Evolutionary conservation across 2,113 vertebrate genomes (phyloP).

Genomic region (Catharus fuscescens): DNA sequence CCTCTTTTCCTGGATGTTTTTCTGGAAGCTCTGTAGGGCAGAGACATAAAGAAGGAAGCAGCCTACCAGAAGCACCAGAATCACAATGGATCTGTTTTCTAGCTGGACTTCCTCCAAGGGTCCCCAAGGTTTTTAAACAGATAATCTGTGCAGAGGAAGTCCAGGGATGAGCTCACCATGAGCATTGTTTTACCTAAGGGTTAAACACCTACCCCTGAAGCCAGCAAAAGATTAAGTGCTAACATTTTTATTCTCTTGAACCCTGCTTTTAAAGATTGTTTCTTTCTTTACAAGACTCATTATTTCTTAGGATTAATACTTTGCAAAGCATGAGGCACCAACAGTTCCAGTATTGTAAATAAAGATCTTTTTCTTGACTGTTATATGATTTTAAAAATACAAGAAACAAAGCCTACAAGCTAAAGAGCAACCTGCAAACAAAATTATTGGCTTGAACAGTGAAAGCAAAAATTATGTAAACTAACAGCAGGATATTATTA

Average conservation of each 20-base stretch:
- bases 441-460: not conserved
- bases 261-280: not conserved
- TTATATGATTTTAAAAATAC: not conserved
- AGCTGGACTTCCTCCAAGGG: conserved; percentile 55
- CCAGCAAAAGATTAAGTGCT: not conserved
- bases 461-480: not conserved
- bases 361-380: not conserved
- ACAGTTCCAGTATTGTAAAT: not conserved
- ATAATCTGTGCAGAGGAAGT: conserved; percentile 49
- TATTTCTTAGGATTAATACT: not conserved
- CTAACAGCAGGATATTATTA: not conserved
- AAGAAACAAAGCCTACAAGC: not conserved
- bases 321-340: not conserved
- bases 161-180: conserved; percentile 48
- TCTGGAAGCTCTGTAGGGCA: not conserved
- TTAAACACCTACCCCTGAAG: conserved; percentile 26
- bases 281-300: not conserved
- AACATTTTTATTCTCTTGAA: not conserved
- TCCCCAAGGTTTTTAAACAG: conserved; percentile 58
- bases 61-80: conserved; percentile 10
- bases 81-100: conserved; percentile 48
- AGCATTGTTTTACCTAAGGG: conserved; percentile 31
- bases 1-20: conserved; percentile 3
- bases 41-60: conserved; percentile 17
- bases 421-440: not conserved